These are phyloP conservation scores for Ommatoiulus sabulosus DNA, from an alignment of 2,888 invertebrate species.

Conservation along the genomic window DNA sequence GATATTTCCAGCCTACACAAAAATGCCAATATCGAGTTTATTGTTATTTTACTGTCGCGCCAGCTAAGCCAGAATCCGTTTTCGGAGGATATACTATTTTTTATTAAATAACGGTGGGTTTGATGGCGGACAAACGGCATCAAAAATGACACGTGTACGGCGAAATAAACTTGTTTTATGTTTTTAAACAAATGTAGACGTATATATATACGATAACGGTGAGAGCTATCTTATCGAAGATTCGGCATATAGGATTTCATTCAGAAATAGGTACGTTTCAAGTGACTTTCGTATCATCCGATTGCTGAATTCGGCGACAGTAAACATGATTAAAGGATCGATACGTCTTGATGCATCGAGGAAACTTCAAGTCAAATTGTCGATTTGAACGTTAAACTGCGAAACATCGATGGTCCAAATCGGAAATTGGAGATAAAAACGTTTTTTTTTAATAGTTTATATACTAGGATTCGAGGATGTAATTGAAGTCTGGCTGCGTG, in stretches of 20 bases:
- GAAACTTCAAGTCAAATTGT: constrained; percentile 16
- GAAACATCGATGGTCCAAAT: not conserved
- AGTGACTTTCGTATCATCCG: not conserved
- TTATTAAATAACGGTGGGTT: constrained; percentile 20
- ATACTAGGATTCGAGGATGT: not conserved
- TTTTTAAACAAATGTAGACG: constrained; percentile 12
- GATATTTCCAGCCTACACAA: constrained; percentile 14
- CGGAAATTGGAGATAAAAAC: constrained; percentile 24
- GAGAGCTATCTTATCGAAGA: constrained; percentile 1
- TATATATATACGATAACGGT: not conserved
- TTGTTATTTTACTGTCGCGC: constrained; percentile 29
- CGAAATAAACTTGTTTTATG: constrained; percentile 1
- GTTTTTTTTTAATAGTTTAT: not conserved
- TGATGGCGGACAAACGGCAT: not conserved
- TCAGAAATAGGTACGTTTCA: not conserved
- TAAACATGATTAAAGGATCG: constrained; percentile 27
- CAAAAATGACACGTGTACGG: not conserved
- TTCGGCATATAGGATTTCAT: not conserved
- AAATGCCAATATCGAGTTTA: constrained; percentile 36
- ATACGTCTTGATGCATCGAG: not conserved
- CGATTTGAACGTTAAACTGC: not conserved
- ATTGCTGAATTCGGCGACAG: not conserved
- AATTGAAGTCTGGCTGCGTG: not conserved
- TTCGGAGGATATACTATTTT: not conserved
- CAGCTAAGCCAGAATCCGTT: constrained; percentile 4